Evolutionary conservation across 2,797 vertebrate genomes (phyloP).

Genomic region (Hemitrygon akajei): DNA sequence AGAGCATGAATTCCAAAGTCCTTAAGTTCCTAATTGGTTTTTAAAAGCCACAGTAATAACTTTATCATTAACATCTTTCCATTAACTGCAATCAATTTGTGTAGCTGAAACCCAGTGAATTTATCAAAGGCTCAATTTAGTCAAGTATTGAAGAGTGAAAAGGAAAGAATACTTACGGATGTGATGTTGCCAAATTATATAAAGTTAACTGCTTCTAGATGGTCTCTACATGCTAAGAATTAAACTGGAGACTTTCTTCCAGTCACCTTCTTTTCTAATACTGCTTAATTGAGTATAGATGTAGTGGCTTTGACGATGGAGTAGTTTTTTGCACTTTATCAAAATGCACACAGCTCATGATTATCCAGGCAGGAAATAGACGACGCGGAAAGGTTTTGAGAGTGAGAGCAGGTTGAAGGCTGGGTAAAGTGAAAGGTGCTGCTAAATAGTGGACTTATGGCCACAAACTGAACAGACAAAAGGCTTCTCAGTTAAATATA

Average conservation of each 20-base stretch:
- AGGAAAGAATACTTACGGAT: neutral
- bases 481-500: too few species aligned
- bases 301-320: neutral
- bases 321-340: too few species aligned
- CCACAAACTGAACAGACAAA: too few species aligned
- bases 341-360: neutral
- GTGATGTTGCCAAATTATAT: neutral
- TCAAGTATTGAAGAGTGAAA: neutral
- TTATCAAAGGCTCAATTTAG: neutral
- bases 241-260: neutral
- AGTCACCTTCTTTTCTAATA: neutral
- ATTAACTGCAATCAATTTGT: conserved; percentile 8
- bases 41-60: conserved; percentile 13
- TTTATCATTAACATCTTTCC: conserved; percentile 25
- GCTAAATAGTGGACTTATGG: too few species aligned
- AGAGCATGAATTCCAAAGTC: conserved; percentile 11
- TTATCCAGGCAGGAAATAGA: neutral
- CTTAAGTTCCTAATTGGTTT: conserved; percentile 15
- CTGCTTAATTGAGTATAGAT: too few species aligned
- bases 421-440: too few species aligned
- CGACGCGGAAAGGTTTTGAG: neutral
- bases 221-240: neutral
- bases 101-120: conserved; percentile 5
- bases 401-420: too few species aligned
- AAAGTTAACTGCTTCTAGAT: neutral